Evolutionary conservation across 2,797 vertebrate genomes (phyloP), one percentile per base, ranked within the genome.

Genomic region (Sebastolobus alascanus): DNA sequence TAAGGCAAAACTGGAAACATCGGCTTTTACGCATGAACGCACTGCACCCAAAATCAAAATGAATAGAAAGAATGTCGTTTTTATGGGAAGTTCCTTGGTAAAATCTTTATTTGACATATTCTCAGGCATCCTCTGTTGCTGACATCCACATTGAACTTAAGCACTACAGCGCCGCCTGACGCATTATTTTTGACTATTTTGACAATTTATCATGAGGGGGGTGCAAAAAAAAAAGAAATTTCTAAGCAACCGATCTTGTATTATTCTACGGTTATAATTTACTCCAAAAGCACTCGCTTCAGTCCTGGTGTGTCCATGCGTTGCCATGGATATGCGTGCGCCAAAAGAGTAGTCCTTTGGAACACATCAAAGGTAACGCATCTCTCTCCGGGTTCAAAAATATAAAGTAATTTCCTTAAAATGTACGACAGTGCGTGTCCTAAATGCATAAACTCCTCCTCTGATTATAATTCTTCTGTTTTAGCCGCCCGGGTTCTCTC

Each of bases 1-100:
- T 8, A 9, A 52, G 29, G 16, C 14, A 0, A 46, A 40, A 68
- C 20, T 35, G 37, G 29, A 74, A 70, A 31, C 27, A 14, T 0
- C 11, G 22, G 33, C 68, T 82, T 90, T 90, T 93, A 93, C 89
- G 89, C 88, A 88, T 71, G 79, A 68, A 60, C 2, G 10, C 8
- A 4, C 20, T 7, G 54, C 31, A 5, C 27, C 13, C 1, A 2
- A 56, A 60, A 56, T 46, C 37, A 29, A 6, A 52, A 8, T 37
- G 18, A n/a, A 22, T 20, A 3, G 2, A 4, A 10, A 31, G 22
- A 60, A 22, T 16, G 4, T n/a, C 1, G 3, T 35, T 73, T 71
- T 20, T 40, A 59, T 0, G 18, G 6, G 5, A 38, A 1, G 31
- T 7, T 61, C 0, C 2, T 6, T 0, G 5, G 6, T 55, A 2